Evolutionary conservation across 2,113 vertebrate species (phyloP).

Genomic region (Donacobius atricapilla): DNA sequence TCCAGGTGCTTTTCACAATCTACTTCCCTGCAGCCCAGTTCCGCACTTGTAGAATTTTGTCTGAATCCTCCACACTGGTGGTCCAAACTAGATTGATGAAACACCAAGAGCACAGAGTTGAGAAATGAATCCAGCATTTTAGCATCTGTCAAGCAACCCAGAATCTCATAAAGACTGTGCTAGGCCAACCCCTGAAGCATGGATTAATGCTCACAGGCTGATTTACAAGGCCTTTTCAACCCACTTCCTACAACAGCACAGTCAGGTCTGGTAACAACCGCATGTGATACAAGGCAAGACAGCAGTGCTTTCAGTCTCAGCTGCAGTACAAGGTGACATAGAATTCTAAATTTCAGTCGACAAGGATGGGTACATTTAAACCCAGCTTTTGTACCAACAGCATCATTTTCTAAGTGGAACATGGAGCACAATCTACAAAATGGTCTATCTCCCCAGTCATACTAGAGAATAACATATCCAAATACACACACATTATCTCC

Average conservation of each 20-base stretch:
- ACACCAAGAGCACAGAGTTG: background rate
- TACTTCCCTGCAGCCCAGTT: background rate
- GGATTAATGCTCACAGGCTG: background rate
- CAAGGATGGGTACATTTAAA: background rate
- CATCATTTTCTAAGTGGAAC: background rate
- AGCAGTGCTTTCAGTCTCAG: background rate
- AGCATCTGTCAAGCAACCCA: background rate
- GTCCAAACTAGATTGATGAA: background rate
- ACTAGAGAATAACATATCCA: background rate
- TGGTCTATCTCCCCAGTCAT: background rate
- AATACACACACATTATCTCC: background rate
- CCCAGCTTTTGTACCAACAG: background rate
- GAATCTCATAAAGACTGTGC: background rate
- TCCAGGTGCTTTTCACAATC: background rate
- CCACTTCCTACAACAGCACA: background rate
- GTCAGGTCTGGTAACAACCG: background rate
- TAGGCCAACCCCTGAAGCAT: background rate
- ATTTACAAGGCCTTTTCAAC: background rate
- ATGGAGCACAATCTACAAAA: background rate
- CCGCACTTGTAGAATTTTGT: background rate
- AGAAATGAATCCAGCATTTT: background rate
- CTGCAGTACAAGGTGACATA: background rate
- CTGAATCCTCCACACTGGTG: background rate
- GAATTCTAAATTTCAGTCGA: background rate
- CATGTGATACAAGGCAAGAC: background rate